A percentile compares a stretch with the other conserved stretches of the same genome.
phyloP scores from a whole-genome alignment of 1,140 invertebrate species.

The Uloborus diversus region DNA sequence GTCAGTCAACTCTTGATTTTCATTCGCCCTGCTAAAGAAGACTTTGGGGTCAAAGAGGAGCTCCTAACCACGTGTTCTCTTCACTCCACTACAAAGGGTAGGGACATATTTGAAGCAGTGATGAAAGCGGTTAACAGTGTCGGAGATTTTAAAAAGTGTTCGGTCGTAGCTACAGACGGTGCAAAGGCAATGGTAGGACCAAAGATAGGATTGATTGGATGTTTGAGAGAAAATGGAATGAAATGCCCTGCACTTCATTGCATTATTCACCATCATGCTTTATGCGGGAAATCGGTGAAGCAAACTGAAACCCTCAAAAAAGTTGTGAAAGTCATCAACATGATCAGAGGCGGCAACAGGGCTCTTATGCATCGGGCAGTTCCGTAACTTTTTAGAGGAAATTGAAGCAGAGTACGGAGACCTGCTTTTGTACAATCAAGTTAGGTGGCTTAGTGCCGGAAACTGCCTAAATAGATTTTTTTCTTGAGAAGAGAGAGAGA shows the following conservation, averaged over 20 bases:
- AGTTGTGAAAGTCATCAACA: neutral
- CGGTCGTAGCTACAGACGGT: neutral
- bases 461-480: neutral
- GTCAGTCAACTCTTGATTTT: neutral
- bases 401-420: neutral
- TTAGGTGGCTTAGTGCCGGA: neutral
- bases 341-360: neutral
- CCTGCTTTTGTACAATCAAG: neutral
- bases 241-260: neutral
- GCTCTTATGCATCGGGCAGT: neutral
- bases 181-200: neutral
- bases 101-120: neutral
- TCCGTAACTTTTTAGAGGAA: neutral
- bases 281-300: neutral
- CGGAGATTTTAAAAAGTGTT: neutral
- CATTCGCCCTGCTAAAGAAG: neutral
- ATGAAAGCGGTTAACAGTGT: neutral
- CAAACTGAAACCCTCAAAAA: neutral
- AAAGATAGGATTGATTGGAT: neutral
- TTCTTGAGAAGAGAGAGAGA: neutral
- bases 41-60: neutral
- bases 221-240: neutral
- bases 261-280: neutral
- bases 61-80: neutral
- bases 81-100: neutral